phyloP scores from a whole-genome alignment of 2,888 invertebrate genomes.

The Helobdella robusta region DNA sequence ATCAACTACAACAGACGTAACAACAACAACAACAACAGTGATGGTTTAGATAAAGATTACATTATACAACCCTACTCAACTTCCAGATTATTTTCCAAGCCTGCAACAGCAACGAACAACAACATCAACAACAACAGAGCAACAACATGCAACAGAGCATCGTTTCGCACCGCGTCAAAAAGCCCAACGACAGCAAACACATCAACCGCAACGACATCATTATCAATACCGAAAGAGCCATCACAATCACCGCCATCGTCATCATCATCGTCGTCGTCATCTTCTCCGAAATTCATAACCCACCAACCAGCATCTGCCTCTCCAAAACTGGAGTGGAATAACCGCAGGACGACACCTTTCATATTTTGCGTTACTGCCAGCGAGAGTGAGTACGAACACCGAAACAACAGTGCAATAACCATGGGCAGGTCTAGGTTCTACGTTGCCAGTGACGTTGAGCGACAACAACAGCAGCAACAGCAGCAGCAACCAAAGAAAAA shows the following conservation, averaged over 20 bases:
- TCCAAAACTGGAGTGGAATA: conserved; percentile 3
- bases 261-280: not conserved
- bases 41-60: not conserved
- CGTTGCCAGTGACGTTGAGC: conserved; percentile 4
- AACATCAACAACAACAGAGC: not conserved
- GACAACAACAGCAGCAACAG: too few relatives aligned
- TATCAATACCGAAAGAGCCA: conserved; percentile 13
- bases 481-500: too few relatives aligned
- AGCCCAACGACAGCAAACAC: conserved; percentile 20
- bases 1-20: not conserved
- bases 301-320: not conserved
- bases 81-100: not conserved
- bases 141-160: not conserved
- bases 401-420: too few relatives aligned
- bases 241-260: conserved; percentile 1
- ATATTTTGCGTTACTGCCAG: not conserved
- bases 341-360: not conserved
- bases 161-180: not conserved
- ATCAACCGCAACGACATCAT: conserved; percentile 20
- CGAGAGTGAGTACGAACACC: too few relatives aligned
- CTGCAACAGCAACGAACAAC: not conserved
- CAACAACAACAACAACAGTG: not conserved
- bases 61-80: not conserved
- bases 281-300: not conserved
- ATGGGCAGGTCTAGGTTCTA: not conserved